Conservation (phyloP, 1,140 invertebrate species). For the Grapholita molesta region DNA sequence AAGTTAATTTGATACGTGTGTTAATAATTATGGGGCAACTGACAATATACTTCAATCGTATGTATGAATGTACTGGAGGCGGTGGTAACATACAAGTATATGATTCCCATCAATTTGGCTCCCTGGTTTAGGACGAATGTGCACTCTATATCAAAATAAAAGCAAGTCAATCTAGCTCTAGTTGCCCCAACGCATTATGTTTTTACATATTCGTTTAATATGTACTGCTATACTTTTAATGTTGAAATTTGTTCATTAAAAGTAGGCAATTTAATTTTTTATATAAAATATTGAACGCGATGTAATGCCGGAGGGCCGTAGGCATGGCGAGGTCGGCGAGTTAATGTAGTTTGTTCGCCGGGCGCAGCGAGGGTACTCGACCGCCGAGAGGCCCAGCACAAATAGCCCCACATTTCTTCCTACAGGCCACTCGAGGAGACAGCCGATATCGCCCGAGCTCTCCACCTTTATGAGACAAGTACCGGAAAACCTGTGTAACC, state of each 20-base stretch:
- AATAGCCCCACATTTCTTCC: constrained; percentile 60
- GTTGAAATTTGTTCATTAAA: not conserved
- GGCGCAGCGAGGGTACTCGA: constrained; percentile 42
- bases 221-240: not conserved
- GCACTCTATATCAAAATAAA: too few relatives aligned
- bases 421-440: constrained; percentile 50
- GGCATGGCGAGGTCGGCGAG: constrained; percentile 31
- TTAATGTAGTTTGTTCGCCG: constrained; percentile 43
- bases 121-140: too few relatives aligned
- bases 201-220: not conserved
- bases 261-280: not conserved
- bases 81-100: too few relatives aligned
- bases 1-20: too few relatives aligned
- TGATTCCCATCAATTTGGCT: too few relatives aligned
- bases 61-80: too few relatives aligned
- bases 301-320: constrained; percentile 26
- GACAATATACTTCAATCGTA: too few relatives aligned
- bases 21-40: too few relatives aligned
- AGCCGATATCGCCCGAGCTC: constrained; percentile 42
- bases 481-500: constrained; percentile 26
- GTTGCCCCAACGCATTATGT: too few relatives aligned
- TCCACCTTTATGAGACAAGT: constrained; percentile 38
- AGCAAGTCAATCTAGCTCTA: too few relatives aligned
- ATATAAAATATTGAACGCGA: constrained; percentile 26
- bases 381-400: constrained; percentile 40